A percentile compares a stretch with the other conserved stretches of the same genome.
Conservation (phyloP, 2,113 vertebrate genomes). For the Lepus timidus region DNA sequence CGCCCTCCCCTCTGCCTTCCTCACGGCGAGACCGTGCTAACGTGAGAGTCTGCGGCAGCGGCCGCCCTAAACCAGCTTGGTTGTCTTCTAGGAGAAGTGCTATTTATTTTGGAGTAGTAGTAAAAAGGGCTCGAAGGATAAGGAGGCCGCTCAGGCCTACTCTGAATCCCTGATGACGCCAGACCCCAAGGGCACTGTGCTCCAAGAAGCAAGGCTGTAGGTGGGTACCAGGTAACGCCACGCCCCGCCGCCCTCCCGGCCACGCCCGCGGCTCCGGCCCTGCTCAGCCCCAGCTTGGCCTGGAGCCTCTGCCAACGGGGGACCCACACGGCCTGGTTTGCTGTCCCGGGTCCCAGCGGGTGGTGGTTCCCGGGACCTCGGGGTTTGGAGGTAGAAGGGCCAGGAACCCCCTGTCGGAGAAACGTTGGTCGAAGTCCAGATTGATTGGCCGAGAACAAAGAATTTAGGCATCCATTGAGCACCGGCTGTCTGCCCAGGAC, state of each 20-base stretch:
- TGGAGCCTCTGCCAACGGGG: not conserved
- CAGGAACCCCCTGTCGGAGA: not conserved
- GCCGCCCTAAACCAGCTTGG: constrained; percentile 86
- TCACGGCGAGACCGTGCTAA: not conserved
- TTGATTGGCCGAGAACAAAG: not conserved
- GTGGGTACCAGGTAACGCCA: constrained; percentile 86
- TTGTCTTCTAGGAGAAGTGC: constrained; percentile 91
- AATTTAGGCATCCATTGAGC: not conserved
- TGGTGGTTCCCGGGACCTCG: not conserved
- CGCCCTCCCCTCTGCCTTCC: not conserved
- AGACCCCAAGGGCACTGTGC: constrained; percentile 81
- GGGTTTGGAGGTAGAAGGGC: not conserved
- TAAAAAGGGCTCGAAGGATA: constrained; percentile 88
- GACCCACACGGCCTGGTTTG: too few relatives aligned
- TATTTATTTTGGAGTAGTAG: constrained; percentile 90
- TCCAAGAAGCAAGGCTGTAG: constrained; percentile 88
- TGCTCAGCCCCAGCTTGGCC: not conserved
- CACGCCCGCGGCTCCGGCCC: too few relatives aligned
- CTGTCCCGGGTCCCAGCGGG: too few relatives aligned
- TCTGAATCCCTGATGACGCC: constrained; percentile 84
- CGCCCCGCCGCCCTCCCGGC: too few relatives aligned
- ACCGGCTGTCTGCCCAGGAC: not conserved
- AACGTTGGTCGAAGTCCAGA: not conserved
- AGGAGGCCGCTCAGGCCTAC: constrained; percentile 85
- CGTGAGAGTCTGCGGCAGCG: accelerated